phyloP scores from a whole-genome alignment of 1,140 invertebrate genomes.

The Apolygus lucorum region DNA sequence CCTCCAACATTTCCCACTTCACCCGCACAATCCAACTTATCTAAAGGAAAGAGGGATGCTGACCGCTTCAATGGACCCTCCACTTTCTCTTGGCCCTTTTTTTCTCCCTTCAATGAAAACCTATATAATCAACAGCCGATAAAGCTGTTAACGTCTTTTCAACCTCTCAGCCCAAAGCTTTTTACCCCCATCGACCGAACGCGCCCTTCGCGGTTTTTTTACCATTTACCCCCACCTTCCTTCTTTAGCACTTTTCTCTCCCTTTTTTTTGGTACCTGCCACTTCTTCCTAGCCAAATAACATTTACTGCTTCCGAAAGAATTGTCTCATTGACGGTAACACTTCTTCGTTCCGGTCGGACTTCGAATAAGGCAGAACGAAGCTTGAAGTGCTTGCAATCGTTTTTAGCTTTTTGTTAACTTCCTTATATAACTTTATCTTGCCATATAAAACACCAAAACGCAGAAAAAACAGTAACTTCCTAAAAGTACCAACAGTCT shows the following conservation, averaged over 20 bases:
- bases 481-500: too few species aligned
- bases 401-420: too few species aligned
- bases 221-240: too few species aligned
- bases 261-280: background rate
- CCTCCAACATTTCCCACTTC: background rate
- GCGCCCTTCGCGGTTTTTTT: background rate
- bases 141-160: background rate
- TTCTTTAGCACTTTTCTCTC: background rate
- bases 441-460: too few species aligned
- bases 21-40: background rate
- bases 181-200: background rate
- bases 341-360: background rate
- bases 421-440: too few species aligned
- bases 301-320: background rate
- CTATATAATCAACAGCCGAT: background rate
- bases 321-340: background rate
- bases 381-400: background rate
- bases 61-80: background rate
- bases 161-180: background rate
- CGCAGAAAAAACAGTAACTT: too few species aligned
- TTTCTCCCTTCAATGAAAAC: background rate
- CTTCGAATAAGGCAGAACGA: background rate
- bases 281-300: background rate
- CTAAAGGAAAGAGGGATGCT: background rate
- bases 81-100: constrained; percentile 1